These are phyloP conservation scores for Magallana nippona DNA, from an alignment of 2,888 invertebrate genomes.

Conservation along the genomic window DNA sequence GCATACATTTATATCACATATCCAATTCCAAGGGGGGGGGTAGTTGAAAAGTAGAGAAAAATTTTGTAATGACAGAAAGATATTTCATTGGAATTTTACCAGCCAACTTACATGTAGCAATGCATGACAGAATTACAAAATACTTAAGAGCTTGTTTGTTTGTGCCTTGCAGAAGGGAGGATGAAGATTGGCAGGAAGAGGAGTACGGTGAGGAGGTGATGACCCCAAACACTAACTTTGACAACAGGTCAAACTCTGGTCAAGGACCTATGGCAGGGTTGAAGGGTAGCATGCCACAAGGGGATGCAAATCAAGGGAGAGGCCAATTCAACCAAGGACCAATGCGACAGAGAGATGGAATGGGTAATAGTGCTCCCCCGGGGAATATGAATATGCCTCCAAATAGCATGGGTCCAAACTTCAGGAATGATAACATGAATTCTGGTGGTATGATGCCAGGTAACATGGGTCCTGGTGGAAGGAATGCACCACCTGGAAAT, in stretches of 20 bases:
- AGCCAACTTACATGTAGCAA: too few relatives aligned
- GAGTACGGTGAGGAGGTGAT: not conserved
- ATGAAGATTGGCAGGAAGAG: conserved; percentile 32
- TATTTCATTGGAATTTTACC: too few relatives aligned
- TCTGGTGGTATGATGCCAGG: conserved; percentile 41
- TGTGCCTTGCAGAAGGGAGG: conserved; percentile 15
- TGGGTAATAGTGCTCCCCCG: conserved; percentile 27
- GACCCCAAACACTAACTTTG: not conserved
- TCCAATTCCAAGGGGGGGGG: too few relatives aligned
- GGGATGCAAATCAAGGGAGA: conserved; percentile 36
- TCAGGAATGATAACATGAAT: conserved; percentile 38
- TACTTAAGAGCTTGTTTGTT: too few relatives aligned
- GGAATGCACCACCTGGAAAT: conserved; percentile 34
- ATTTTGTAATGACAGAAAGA: too few relatives aligned
- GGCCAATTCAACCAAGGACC: conserved; percentile 35
- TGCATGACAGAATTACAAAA: too few relatives aligned
- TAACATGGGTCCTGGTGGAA: conserved; percentile 40
- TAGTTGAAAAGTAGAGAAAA: too few relatives aligned
- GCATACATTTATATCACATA: too few relatives aligned
- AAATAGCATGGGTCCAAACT: conserved; percentile 29
- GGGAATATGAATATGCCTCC: conserved; percentile 22
- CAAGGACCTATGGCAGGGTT: conserved; percentile 30
- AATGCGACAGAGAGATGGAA: conserved; percentile 32
- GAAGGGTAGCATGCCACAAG: conserved; percentile 26
- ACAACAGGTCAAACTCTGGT: conserved; percentile 6